phyloP scores from a whole-genome alignment of 2,888 invertebrate species.

The Ethmia dodecea region DNA sequence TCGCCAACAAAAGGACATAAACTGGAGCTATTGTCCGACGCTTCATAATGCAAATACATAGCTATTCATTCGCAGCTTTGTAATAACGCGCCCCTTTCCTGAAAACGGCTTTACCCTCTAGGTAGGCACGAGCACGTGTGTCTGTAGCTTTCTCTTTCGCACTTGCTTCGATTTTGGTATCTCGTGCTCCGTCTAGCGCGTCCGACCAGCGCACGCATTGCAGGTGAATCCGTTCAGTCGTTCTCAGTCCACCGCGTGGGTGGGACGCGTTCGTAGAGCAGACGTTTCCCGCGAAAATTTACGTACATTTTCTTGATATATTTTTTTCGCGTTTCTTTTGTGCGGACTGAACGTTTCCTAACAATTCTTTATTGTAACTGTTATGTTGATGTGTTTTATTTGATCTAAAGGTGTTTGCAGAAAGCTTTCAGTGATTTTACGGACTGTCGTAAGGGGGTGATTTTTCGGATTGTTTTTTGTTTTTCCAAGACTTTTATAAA shows the following conservation, averaged over 20 bases:
- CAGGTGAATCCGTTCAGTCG: conserved; percentile 68
- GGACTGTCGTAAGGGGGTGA: conserved; percentile 21
- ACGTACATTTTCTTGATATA: conserved; percentile 29
- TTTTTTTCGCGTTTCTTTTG: conserved; percentile 16
- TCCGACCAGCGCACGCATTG: conserved; percentile 72
- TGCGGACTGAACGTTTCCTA: conserved; percentile 18
- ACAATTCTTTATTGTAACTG: conserved; percentile 25
- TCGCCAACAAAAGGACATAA: conserved; percentile 49
- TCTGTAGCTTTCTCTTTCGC: conserved; percentile 34
- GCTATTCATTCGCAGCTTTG: conserved; percentile 62
- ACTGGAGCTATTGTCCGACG: conserved; percentile 46
- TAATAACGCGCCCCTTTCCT: conserved; percentile 63
- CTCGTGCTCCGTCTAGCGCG: conserved; percentile 35
- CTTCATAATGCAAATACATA: conserved; percentile 60
- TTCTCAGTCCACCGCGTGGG: conserved; percentile 46
- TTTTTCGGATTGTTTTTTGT: conserved; percentile 18
- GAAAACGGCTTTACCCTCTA: conserved; percentile 58
- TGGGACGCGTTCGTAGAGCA: conserved; percentile 36
- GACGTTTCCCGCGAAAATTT: conserved; percentile 70
- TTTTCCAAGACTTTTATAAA: conserved; percentile 22
- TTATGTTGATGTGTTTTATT: conserved; percentile 45
- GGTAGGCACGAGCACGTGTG: conserved; percentile 64
- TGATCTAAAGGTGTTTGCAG: conserved; percentile 39
- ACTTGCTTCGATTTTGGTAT: conserved; percentile 15
- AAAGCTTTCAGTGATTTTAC: conserved; percentile 37